These are phyloP conservation scores for Bilobella aurantiaca DNA, from an alignment of 1,140 invertebrate species.

Conservation along the genomic window DNA sequence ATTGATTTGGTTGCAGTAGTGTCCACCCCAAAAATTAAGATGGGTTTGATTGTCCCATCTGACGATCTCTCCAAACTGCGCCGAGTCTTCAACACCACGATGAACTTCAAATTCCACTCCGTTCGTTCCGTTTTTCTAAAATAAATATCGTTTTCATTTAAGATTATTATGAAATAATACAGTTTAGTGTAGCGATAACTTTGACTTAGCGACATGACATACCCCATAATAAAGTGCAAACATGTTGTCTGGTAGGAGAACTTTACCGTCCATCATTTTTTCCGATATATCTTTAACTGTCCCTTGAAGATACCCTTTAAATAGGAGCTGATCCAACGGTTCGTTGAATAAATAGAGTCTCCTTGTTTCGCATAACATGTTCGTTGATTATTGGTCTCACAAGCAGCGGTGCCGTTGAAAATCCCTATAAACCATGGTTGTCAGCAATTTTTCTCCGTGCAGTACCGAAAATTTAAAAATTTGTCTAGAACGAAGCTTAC, in stretches of 20 bases:
- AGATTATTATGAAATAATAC: not conserved
- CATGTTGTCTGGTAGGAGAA: slow-evolving; percentile 20
- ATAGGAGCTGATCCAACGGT: slow-evolving; percentile 18
- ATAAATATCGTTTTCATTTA: not conserved
- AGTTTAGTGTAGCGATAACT: too few species aligned
- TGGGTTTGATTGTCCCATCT: slow-evolving; percentile 49
- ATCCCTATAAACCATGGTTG: not conserved
- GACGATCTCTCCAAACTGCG: slow-evolving; percentile 54
- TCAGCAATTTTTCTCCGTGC: not conserved
- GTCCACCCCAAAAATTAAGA: slow-evolving; percentile 45
- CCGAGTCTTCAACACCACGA: slow-evolving; percentile 55
- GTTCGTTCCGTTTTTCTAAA: slow-evolving; percentile 50
- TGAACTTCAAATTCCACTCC: slow-evolving; percentile 51
- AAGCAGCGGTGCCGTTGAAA: not conserved
- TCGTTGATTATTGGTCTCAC: not conserved
- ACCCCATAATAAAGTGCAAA: slow-evolving; percentile 23
- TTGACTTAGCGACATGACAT: too few species aligned
- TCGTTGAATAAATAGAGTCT: slow-evolving; percentile 14
- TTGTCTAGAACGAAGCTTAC: slow-evolving; percentile 23
- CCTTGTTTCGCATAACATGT: slow-evolving; percentile 14
- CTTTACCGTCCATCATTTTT: slow-evolving; percentile 9
- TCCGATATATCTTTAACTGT: slow-evolving; percentile 18
- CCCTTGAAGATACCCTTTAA: slow-evolving; percentile 19
- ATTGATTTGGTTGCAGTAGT: slow-evolving; percentile 53
- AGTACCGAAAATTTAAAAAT: not conserved